Percentiles rank a stretch among this genome's conserved stretches.
Evolutionary conservation across 2,888 invertebrate genomes (phyloP).

Genomic region (Anorthoa munda): DNA sequence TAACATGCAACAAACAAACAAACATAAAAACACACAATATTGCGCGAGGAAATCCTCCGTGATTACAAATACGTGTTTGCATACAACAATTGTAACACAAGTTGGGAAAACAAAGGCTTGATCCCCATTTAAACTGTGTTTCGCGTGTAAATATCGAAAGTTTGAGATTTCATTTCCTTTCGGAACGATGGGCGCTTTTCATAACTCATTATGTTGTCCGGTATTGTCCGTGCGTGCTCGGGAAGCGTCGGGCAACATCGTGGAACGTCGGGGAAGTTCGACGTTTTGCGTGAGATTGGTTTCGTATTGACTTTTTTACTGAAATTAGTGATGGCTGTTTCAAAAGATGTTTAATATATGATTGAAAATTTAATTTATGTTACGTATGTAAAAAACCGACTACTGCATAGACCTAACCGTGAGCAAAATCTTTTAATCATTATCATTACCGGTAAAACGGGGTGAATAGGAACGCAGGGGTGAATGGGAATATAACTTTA

Average conservation of each 20-base stretch:
- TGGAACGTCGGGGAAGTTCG: constrained; percentile 20
- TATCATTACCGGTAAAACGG: too few relatives aligned
- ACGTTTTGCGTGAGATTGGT: constrained; percentile 15
- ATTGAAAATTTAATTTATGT: too few relatives aligned
- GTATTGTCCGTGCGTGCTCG: constrained; percentile 46
- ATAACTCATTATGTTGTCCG: constrained; percentile 58
- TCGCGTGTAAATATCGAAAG: constrained; percentile 62
- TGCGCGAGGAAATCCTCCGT: constrained; percentile 44
- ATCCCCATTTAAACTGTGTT: constrained; percentile 63
- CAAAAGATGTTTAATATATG: too few relatives aligned
- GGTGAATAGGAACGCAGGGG: too few relatives aligned
- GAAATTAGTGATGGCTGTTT: background rate
- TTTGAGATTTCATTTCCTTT: constrained; percentile 62
- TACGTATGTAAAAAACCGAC: background rate
- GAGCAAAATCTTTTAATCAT: background rate
- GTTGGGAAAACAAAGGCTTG: constrained; percentile 51
- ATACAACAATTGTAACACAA: constrained; percentile 59
- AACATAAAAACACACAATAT: constrained; percentile 64
- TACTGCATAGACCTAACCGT: background rate
- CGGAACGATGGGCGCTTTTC: constrained; percentile 44
- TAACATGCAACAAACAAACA: constrained; percentile 52
- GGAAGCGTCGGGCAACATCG: constrained; percentile 15
- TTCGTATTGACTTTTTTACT: background rate
- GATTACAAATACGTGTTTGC: constrained; percentile 58
- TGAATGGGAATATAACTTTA: too few relatives aligned